These are phyloP conservation scores for Patella ulyssiponensis DNA, from an alignment of 2,888 invertebrate species.

Conservation along the genomic window DNA sequence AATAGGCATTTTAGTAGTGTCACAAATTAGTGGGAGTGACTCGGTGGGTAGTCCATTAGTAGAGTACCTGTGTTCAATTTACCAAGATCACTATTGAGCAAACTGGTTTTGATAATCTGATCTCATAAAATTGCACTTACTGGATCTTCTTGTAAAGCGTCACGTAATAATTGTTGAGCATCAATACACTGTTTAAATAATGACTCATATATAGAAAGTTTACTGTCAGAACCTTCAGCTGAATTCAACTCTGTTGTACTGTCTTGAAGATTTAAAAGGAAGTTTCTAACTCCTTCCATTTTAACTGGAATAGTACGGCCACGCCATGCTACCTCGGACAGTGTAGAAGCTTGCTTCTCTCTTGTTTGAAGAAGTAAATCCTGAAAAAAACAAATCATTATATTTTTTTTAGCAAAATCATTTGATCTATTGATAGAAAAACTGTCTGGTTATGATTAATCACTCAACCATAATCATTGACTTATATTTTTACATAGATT, in stretches of 20 bases:
- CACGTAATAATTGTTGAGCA: constrained; percentile 88
- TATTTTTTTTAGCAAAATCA: too few species aligned
- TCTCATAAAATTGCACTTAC: constrained; percentile 65
- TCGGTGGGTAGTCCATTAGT: too few species aligned
- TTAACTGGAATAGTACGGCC: constrained; percentile 87
- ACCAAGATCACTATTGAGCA: too few species aligned
- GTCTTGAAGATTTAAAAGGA: constrained; percentile 67
- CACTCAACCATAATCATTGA: too few species aligned
- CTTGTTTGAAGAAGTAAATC: constrained; percentile 87
- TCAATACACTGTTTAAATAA: constrained; percentile 95
- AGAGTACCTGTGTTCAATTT: too few species aligned
- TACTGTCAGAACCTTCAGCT: constrained; percentile 74
- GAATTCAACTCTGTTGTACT: constrained; percentile 62
- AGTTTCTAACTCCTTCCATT: constrained; percentile 78
- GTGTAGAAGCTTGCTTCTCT: constrained; percentile 83
- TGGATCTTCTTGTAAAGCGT: constrained; percentile 76
- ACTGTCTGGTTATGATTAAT: too few species aligned
- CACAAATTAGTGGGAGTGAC: too few species aligned
- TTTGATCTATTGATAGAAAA: too few species aligned
- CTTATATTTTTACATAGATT: too few species aligned
- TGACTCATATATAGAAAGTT: constrained; percentile 90
- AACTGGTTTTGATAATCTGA: too few species aligned
- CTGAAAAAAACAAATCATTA: constrained; percentile 59
- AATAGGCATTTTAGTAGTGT: too few species aligned
- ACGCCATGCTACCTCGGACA: constrained; percentile 92